These are phyloP conservation scores for Saturnia pavonia DNA, from an alignment of 2,888 invertebrate genomes.

Conservation along the genomic window DNA sequence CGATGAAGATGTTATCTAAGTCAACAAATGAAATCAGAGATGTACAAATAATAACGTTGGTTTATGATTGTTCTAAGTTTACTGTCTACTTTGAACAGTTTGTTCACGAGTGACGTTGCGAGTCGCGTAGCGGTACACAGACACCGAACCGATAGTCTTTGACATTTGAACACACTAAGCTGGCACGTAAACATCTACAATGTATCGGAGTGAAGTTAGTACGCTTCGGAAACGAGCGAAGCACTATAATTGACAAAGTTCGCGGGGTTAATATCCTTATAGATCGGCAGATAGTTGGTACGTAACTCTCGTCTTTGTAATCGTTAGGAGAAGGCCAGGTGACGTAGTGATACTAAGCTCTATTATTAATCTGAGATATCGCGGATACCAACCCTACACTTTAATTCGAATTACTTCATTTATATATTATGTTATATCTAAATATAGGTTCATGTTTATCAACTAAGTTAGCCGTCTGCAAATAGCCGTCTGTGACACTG, in stretches of 20 bases:
- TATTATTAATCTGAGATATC: background rate
- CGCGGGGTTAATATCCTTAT: constrained; percentile 41
- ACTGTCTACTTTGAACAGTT: background rate
- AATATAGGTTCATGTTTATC: no score
- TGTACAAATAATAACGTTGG: background rate
- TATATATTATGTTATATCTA: no score
- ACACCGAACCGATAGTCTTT: constrained; percentile 17
- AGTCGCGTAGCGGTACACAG: background rate
- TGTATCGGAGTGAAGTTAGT: constrained; percentile 36
- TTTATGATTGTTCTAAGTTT: background rate
- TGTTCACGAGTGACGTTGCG: background rate
- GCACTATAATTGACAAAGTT: constrained; percentile 58
- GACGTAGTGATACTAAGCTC: background rate
- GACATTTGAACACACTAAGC: constrained; percentile 30
- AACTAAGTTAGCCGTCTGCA: no score
- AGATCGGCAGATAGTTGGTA: constrained; percentile 34
- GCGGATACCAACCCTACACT: background rate
- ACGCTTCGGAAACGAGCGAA: constrained; percentile 33
- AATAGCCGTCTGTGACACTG: no score
- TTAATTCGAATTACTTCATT: background rate
- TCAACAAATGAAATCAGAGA: background rate
- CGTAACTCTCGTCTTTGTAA: constrained; percentile 21
- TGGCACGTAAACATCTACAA: constrained; percentile 35
- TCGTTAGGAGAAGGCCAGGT: background rate
- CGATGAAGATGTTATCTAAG: background rate